Base-by-base conservation (phyloP, 2,113 vertebrate species). In the Melanotaenia duboulayi region DNA sequence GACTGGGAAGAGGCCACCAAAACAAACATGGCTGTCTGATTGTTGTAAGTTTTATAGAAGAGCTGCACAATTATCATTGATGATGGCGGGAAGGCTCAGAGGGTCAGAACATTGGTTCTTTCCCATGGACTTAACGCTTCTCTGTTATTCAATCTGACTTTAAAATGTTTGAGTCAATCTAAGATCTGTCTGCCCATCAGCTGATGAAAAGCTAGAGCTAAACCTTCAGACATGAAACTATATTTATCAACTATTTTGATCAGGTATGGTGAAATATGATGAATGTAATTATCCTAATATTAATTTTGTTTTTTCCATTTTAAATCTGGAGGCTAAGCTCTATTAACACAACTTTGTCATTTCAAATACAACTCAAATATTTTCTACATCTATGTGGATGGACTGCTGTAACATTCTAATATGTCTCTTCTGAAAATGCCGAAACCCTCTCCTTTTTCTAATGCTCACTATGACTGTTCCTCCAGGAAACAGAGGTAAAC, bases 91-190 rank as follows among this genome's bases (percentile, higher is more conserved):
- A 79, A n/a, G 23, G 63, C 58, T 81, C 74, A 60, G 49, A 40
- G 79, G 44, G 50, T 63, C 64, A 78, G 63, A 68, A 67, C 39
- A 7, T 74, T 58, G 46, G 35, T 56, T 28, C 5, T 3, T 81
- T 84, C 79, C 74, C 78, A 88, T 68, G 65, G 66, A 42, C 42
- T 35, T 44, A 40, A 60, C 3, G 40, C 13, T 14, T 5, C 40
- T 4, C 2, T 4, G 5, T 42, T 42, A 42, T 13, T 42, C 13
- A 42, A 4, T 42, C 1, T 42, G 39, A 42, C 11, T 42, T 13
- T 6, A 28, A 28, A 28, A 17, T 17, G 44, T 14, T 46, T 46
- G 3, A 46, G 1, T 46, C 17, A 14, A 42, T 14, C 39, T 42
- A 14, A 42, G 2, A 42, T 42, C 39, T 42, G 39, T 14, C 13